Base-by-base conservation (phyloP, 2,888 invertebrate genomes). In the Drosophila cyrtoloma region DNA sequence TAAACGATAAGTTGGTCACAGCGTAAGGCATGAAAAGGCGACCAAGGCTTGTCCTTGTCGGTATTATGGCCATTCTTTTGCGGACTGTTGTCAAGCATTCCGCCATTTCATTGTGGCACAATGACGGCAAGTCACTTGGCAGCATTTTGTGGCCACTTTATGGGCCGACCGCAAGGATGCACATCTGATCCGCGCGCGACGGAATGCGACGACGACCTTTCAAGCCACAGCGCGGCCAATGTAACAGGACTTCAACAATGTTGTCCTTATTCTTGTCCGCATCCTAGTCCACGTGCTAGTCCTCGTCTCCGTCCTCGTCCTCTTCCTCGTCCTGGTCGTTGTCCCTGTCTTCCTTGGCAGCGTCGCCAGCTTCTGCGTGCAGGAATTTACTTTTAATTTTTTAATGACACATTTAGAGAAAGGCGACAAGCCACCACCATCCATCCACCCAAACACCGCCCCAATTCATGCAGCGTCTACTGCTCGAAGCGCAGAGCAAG, bases 331-430 rank as follows among this genome's bases (percentile, higher is more conserved):
- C 32, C 32, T 56, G 42, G 63, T 50, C 62, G 42, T 57, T 22
- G 52, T 30, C 39, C 1, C n/a, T 35, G 37, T 35, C 52, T 30
- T 64, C 22, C 37, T 57, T 61, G 61, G 69, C 53, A 63, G 33
- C 53, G 19, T 56, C n/a, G 62, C 28, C 68, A 53, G 63, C 59
- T 35, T 65, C 52, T 35, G 44, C 82, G 72, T 65, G 77, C 73
- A 62, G 83, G 75, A 80, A 83, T 86, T 88, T 74, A 71, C 84
- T 78, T 89, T 86, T 85, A 85, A 89, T 85, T 86, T 86, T 85
- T 89, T 85, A 85, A 85, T 89, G 89, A 81, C 85, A 75, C 86
- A 80, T 80, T 85, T 75, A 73, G 71, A 67, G 60, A 55, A 60
- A 55, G 53, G 53, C 42, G 53, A 69, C 53, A 47, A 28, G 57